Base-by-base conservation (phyloP, 2,888 invertebrate species). In the Apantesis nais region DNA sequence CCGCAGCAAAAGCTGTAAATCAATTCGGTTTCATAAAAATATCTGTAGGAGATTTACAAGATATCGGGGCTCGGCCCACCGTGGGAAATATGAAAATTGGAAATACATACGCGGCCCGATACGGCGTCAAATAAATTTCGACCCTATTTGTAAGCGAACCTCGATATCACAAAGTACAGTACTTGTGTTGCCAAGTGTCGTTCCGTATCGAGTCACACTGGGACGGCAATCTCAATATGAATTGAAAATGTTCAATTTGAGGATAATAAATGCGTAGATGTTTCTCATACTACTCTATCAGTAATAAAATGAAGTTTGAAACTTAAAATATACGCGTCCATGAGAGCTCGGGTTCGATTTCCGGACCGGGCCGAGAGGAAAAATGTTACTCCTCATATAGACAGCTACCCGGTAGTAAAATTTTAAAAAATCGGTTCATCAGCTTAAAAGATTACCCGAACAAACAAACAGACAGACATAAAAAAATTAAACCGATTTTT, bases 81-180 rank as follows among this genome's bases (percentile, higher is more conserved):
- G 88, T 86, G 89, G 88, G 90, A 93, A 93, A 93, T 94, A 93
- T 92, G 93, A 93, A 93, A 93, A 94, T 93, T 93, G 94, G 93
- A 92, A 92, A 92, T 85, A 85, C 84, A 80, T 83, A 85, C 85
- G 80, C 86, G 86, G 85, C 85, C 79, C 87, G 88, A 87, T 88
- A 88, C 85, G 85, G 85, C 85, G 87, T 83, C 88, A 87, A 89
- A 93, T 93, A 93, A 92, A 93, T 93, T 90, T 88, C 86, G 80
- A 80, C 87, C 89, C 89, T 90, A 92, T 92, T 93, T 92, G 90
- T 88, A 87, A 86, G 87, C 85, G 82, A 86, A 83, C 85, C 87
- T 85, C 87, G 85, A 86, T 88, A 88, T 85, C 84, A 79, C 78
- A 79, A 83, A 83, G 83, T 82, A 78, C 74, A 72, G 68, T 81